Base-by-base conservation (phyloP, 2,113 vertebrate species). In the Sebastes fasciatus region DNA sequence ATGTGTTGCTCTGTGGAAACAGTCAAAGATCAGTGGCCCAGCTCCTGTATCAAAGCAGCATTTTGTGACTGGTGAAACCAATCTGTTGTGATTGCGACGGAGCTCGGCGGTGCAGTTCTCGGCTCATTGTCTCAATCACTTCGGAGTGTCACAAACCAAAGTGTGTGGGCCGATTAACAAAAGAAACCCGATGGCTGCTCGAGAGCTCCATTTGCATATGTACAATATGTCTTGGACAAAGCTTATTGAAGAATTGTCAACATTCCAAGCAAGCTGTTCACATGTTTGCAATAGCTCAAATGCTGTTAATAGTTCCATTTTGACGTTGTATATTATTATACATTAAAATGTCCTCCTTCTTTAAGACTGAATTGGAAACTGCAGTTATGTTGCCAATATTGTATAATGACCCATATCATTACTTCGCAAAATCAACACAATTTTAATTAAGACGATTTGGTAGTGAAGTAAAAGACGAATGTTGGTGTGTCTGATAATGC, bases 111-210 rank as follows among this genome's bases (percentile, higher is more conserved):
- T 23, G 43, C 14, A 43, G 66, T 70, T 80, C 79, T 60, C 11
- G 12, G 57, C 82, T 82, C 54, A 81, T 83, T 87, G 84, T 86
- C 82, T 83, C 68, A 61, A 69, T 88, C 67, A 76, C 72, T 58
- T 79, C 52, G 63, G 60, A 88, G 82, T 84, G 82, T 82, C 79
- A 85, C 34, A 54, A 85, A 68, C 21, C 74, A 68, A 34, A 87
- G 51, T 79, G 83, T 80, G 87, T 83, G 80, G 84, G 82, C 66
- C 61, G 86, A 85, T 78, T 11, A 74, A 80, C 72, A 84, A 86
- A 87, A 76, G 64, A 23, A 76, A 72, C 49, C 75, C 43, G 62
- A 75, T 8, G 64, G 72, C 40, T 70, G 54, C 52, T 42, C 1
- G 1, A 73, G 73, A 81, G 79, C 26, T n/a, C 17, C 17, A 63